A percentile compares a stretch with the other conserved stretches of the same genome.
Conservation (phyloP, 2,888 invertebrate genomes). For the Xanthorhoe spadicearia region DNA sequence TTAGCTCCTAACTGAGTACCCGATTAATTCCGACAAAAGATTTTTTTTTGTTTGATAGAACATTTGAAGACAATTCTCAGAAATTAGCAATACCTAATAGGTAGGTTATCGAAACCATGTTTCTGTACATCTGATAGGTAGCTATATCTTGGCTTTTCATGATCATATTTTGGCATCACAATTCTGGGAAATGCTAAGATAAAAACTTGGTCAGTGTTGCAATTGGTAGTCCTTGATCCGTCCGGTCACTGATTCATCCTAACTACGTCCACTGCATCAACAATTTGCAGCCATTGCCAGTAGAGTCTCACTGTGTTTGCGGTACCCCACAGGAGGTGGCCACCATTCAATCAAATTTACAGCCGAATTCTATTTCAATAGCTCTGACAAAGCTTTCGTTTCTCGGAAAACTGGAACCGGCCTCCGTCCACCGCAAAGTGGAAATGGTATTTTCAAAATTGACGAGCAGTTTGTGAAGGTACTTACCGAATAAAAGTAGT, state of each 20-base stretch:
- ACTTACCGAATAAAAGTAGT: neutral
- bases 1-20: no score
- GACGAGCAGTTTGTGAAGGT: neutral
- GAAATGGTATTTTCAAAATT: neutral
- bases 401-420: neutral
- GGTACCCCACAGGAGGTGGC: slow-evolving; percentile 48
- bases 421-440: neutral
- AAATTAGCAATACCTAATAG: no score
- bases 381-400: slow-evolving; percentile 20
- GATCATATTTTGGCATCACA: no score
- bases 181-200: no score
- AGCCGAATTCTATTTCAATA: slow-evolving; percentile 48
- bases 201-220: no score
- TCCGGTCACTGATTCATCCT: neutral
- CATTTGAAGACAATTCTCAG: no score
- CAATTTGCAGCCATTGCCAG: slow-evolving; percentile 60
- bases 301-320: slow-evolving; percentile 47
- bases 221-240: no score
- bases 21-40: no score
- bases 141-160: no score
- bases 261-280: slow-evolving; percentile 35
- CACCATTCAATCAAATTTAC: slow-evolving; percentile 61
- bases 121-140: no score
- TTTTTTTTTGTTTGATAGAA: no score
- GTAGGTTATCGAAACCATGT: no score